Base-by-base conservation (phyloP, 2,888 invertebrate species). In the Drosophila anomalata region DNA sequence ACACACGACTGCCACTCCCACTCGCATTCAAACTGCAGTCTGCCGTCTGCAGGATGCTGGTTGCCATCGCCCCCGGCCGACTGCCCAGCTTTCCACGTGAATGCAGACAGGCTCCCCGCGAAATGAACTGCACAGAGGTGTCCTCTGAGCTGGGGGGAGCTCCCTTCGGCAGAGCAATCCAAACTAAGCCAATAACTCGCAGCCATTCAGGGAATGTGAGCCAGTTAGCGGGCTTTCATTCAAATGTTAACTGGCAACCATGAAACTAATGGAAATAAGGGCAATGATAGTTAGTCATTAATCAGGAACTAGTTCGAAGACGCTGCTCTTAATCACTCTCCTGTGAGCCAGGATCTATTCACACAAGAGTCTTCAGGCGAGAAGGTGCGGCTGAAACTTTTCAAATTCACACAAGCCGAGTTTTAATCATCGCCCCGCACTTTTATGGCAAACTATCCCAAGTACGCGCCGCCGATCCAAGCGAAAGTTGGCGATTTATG, bases 401-500 rank as follows among this genome's bases (percentile, higher is more conserved):
- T 59, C 36, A 65, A 80, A 75, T 63, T 69, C 48, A 63, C 63
- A 36, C 62, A 73, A 81, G 62, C 52, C 47, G 22, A 51, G 55
- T 66, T 74, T 78, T 61, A 65, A 83, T 72, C 71, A 74, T 54
- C 57, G 60, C 56, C n/a, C 44, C 51, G 36, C 56, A 65, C 63
- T 70, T 78, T 60, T 63, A 58, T 66, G 63, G 58, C 31, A 70
- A 63, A 65, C 46, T 60, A 51, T 67, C 52, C 46, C 54, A 61
- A 60, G 61, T 66, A 70, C 73, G 65, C 36, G 56, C 60, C 46
- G 36, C 52, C 42, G 46, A 65, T 44, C 46, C 52, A 63, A 52
- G 76, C 76, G 68, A 85, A 85, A 83, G 73, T 71, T 73, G 12
- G 48, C 63, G 59, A 76, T 70, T 76, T 76, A 72, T 72, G 71